phyloP scores from a whole-genome alignment of 2,113 vertebrate species.

The Herpailurus yagouaroundi region DNA sequence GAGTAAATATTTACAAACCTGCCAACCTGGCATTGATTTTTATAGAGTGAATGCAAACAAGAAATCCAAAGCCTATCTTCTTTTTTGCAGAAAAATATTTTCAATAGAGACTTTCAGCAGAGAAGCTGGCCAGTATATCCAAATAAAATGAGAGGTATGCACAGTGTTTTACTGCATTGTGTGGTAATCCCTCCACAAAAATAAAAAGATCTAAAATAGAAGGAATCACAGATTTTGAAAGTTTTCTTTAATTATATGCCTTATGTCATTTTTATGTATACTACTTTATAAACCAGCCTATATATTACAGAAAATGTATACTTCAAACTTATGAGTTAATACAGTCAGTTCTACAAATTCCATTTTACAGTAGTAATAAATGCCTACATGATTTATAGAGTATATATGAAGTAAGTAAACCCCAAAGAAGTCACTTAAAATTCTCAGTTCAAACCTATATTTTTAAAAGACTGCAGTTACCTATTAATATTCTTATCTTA shows the following conservation, averaged over 20 bases:
- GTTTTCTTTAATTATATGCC: constrained; percentile 69
- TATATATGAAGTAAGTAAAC: constrained; percentile 15
- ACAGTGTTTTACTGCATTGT: not conserved
- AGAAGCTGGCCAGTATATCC: not conserved
- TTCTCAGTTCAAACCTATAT: not conserved
- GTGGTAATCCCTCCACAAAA: not conserved
- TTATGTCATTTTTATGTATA: constrained; percentile 69
- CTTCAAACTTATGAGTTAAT: constrained; percentile 39
- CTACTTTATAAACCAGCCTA: constrained; percentile 29
- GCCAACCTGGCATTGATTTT: constrained; percentile 29
- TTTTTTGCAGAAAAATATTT: not conserved
- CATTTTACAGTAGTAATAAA: constrained; percentile 68
- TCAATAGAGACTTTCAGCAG: not conserved
- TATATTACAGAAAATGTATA: constrained; percentile 51
- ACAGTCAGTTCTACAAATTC: constrained; percentile 39
- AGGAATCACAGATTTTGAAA: constrained; percentile 47
- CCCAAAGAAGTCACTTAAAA: constrained; percentile 53
- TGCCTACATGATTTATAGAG: constrained; percentile 52
- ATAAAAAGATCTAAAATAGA: constrained; percentile 49
- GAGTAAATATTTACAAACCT: constrained; percentile 69
- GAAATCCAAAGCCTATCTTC: constrained; percentile 40
- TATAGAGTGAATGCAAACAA: constrained; percentile 37
- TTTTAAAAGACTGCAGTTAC: not conserved
- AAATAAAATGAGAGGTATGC: not conserved
- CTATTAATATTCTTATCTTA: constrained; percentile 62